Evolutionary conservation across 2,113 vertebrate species (phyloP).

Genomic region (Gasterosteus aculeatus): DNA sequence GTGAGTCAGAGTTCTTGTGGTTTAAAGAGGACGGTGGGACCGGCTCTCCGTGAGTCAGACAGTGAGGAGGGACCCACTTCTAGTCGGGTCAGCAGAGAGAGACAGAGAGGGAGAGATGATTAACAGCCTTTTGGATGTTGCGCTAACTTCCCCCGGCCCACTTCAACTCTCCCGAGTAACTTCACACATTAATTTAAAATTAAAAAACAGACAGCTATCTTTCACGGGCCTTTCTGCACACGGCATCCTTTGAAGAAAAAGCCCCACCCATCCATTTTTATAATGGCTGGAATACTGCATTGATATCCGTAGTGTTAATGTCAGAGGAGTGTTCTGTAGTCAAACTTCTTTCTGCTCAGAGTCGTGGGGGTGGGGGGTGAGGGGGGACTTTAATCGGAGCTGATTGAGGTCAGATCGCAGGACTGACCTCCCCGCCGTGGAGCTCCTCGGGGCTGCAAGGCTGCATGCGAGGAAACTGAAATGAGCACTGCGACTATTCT

Average conservation of each 20-base stretch:
- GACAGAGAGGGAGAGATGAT: slow-evolving; percentile 60
- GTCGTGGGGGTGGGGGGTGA: slow-evolving; percentile 14
- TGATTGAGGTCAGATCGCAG: slow-evolving; percentile 70
- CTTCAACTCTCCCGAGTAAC: slow-evolving; percentile 47
- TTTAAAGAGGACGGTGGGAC: slow-evolving; percentile 53
- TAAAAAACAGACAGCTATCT: slow-evolving; percentile 47
- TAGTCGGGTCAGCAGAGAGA: slow-evolving; percentile 59
- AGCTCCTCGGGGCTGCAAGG: slow-evolving; percentile 49
- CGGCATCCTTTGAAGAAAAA: background rate
- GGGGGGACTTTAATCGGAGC: slow-evolving; percentile 59
- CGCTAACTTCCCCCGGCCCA: slow-evolving; percentile 55
- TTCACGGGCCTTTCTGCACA: slow-evolving; percentile 10
- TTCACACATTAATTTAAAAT: slow-evolving; percentile 51
- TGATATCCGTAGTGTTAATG: slow-evolving; percentile 1
- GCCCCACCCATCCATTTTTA: background rate
- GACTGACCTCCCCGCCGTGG: slow-evolving; percentile 55
- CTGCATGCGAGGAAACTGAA: slow-evolving; percentile 57
- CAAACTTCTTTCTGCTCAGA: slow-evolving; percentile 43
- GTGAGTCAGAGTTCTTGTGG: slow-evolving; percentile 58
- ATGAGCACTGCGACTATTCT: slow-evolving; percentile 33
- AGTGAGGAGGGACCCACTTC: slow-evolving; percentile 55
- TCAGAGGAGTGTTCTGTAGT: slow-evolving; percentile 11
- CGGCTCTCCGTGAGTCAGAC: slow-evolving; percentile 58
- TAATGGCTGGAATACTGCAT: background rate
- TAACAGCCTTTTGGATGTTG: slow-evolving; percentile 56